phyloP scores from a whole-genome alignment of 2,113 vertebrate genomes.

The Atlantisia rogersi region DNA sequence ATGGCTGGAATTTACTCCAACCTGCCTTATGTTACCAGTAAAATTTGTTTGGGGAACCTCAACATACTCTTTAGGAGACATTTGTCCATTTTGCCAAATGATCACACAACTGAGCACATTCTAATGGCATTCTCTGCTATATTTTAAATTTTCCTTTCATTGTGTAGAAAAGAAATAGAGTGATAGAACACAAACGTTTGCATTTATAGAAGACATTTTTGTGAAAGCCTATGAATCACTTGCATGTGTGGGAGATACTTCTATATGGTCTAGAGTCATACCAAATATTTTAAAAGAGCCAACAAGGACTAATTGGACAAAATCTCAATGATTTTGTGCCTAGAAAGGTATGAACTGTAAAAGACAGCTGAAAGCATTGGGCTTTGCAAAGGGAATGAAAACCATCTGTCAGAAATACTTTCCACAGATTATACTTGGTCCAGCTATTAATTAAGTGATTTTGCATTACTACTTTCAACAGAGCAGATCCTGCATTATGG shows the following conservation, averaged over 20 bases:
- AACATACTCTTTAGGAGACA: conserved; percentile 64
- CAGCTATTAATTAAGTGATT: conserved; percentile 47
- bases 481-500: neutral
- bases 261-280: neutral
- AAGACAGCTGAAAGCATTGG: conserved; percentile 51
- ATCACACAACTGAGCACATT: conserved; percentile 49
- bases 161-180: conserved; percentile 17
- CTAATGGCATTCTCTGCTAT: conserved; percentile 21
- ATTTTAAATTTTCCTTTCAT: conserved; percentile 32
- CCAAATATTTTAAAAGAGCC: conserved; percentile 32
- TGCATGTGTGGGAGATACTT: neutral
- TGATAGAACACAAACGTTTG: conserved; percentile 26
- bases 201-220: neutral
- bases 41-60: conserved; percentile 73
- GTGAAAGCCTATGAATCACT: conserved; percentile 20
- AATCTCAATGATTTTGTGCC: conserved; percentile 33
- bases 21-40: conserved; percentile 73
- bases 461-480: conserved; percentile 26
- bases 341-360: conserved; percentile 57
- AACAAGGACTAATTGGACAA: conserved; percentile 30
- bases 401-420: conserved; percentile 69
- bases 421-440: neutral
- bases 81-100: conserved; percentile 68
- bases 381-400: conserved; percentile 66
- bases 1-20: conserved; percentile 72